phyloP scores from a whole-genome alignment of 2,797 vertebrate species.

The Lophotriccus pileatus region DNA sequence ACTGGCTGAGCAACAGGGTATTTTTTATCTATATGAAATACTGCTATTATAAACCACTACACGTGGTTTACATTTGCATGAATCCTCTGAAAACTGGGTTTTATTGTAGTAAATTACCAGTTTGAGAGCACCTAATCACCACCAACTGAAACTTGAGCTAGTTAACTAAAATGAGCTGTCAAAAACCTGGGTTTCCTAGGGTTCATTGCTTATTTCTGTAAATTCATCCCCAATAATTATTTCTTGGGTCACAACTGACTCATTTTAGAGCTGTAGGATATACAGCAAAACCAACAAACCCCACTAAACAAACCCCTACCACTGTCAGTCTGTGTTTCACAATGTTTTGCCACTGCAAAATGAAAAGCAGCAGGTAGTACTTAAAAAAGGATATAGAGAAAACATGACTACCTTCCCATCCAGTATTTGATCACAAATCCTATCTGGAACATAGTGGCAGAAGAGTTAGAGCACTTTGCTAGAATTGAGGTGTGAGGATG shows the following conservation, averaged over 20 bases:
- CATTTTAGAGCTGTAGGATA: neutral
- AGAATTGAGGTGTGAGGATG: neutral
- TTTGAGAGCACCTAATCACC: constrained; percentile 71
- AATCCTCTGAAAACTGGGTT: constrained; percentile 67
- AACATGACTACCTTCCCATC: neutral
- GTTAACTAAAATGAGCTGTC: constrained; percentile 66
- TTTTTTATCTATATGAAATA: constrained; percentile 69
- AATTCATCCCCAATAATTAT: constrained; percentile 21
- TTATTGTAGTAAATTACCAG: constrained; percentile 68
- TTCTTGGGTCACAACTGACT: constrained; percentile 9
- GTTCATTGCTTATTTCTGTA: constrained; percentile 53
- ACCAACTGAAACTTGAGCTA: constrained; percentile 57
- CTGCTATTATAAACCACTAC: constrained; percentile 65
- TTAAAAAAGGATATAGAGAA: neutral
- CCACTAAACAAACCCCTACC: neutral
- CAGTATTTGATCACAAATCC: neutral
- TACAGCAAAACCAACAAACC: neutral
- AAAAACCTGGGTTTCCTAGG: constrained; percentile 36
- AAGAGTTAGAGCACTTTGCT: neutral
- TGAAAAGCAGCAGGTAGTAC: constrained; percentile 13
- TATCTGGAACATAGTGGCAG: neutral
- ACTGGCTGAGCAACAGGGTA: constrained; percentile 46
- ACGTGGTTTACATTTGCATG: constrained; percentile 59
- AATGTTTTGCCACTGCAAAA: neutral
- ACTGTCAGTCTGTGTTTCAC: neutral